A percentile compares a stretch with the other conserved stretches of the same genome.
Conservation (phyloP, 2,888 invertebrate genomes). For the Papilio gigon region DNA sequence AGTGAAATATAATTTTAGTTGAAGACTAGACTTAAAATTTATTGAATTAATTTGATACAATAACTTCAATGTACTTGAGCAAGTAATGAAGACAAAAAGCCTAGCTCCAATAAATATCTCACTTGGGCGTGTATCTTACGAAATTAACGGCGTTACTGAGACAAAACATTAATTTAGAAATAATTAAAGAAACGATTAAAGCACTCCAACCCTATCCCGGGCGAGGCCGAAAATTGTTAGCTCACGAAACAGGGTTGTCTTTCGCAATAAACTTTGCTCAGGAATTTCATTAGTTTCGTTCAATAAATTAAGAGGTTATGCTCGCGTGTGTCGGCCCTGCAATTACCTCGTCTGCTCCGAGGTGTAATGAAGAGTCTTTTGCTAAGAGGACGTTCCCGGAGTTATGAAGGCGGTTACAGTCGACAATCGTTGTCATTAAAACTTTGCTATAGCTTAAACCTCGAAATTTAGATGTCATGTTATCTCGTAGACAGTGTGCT, state of each 20-base stretch:
- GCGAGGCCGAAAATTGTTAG: conserved; percentile 73
- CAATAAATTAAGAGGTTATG: conserved; percentile 83
- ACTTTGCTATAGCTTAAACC: conserved; percentile 30
- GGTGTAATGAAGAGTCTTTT: conserved; percentile 77
- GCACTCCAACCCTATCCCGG: conserved; percentile 57
- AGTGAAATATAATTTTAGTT: not conserved
- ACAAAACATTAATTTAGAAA: conserved; percentile 70
- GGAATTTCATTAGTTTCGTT: conserved; percentile 83
- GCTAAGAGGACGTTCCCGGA: conserved; percentile 51
- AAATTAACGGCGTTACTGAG: conserved; percentile 58
- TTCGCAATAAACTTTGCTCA: conserved; percentile 77
- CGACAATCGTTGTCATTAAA: conserved; percentile 38
- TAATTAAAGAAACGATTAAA: conserved; percentile 81
- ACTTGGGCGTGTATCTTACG: conserved; percentile 46
- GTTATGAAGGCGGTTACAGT: conserved; percentile 53
- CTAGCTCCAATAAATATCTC: conserved; percentile 50
- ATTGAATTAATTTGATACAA: not conserved
- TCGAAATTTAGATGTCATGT: conserved; percentile 22
- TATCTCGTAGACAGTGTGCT: conserved; percentile 11
- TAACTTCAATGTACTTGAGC: conserved; percentile 39
- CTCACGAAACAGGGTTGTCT: conserved; percentile 75
- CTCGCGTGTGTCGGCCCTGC: conserved; percentile 81
- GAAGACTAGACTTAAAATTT: not conserved
- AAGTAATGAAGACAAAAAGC: conserved; percentile 43
- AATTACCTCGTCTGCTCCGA: conserved; percentile 75